phyloP scores from a whole-genome alignment of 2,888 invertebrate genomes.

The Heliconius ismenius region DNA sequence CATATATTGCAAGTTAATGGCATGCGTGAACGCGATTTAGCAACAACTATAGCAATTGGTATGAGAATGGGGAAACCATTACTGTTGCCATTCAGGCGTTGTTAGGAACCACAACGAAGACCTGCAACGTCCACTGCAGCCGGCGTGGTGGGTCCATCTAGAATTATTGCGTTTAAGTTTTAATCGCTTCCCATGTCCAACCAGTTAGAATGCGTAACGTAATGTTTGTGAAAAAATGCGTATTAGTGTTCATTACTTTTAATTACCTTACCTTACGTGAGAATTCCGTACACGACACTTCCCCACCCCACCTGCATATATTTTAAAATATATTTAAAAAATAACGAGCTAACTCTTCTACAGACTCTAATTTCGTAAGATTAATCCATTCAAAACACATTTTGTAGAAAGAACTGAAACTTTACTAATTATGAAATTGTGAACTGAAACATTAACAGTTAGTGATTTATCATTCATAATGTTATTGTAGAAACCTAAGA shows the following conservation, averaged over 20 bases:
- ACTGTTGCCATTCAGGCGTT: background rate
- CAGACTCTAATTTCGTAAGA: background rate
- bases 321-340: no score
- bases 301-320: background rate
- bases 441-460: no score
- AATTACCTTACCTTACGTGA: background rate
- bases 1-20: background rate
- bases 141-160: no score
- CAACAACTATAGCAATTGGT: conserved; percentile 2
- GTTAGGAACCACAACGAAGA: no score
- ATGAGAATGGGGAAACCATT: conserved; percentile 10
- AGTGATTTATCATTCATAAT: no score
- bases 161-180: no score
- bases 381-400: background rate
- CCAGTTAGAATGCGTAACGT: no score
- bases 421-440: no score
- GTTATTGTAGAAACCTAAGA: no score
- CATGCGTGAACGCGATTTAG: background rate
- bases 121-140: no score
- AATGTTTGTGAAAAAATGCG: no score
- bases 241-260: background rate
- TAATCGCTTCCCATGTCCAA: no score
- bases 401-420: background rate
- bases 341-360: background rate
- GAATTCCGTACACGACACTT: background rate